Conservation (phyloP, 2,113 vertebrate genomes). For the Elephantulus edwardii region DNA sequence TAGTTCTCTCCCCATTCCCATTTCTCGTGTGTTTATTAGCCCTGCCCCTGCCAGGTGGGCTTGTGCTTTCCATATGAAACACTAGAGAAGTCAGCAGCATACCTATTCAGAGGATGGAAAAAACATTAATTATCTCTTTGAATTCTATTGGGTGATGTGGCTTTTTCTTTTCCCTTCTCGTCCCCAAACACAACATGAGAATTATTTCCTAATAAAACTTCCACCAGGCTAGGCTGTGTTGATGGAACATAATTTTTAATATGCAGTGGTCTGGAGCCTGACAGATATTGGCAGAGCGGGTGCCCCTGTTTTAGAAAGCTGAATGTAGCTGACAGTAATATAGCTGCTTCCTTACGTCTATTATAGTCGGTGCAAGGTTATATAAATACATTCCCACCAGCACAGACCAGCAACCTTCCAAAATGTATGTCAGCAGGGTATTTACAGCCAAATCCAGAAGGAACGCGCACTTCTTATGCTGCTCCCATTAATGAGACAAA, state of each 20-base stretch:
- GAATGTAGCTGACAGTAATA: conserved; percentile 62
- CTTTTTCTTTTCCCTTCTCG: not conserved
- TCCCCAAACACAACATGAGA: conserved; percentile 49
- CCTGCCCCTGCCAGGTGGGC: not conserved
- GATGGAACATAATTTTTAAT: conserved; percentile 75
- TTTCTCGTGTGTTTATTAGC: not conserved
- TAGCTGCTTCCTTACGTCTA: conserved; percentile 63
- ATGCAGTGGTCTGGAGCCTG: conserved; percentile 60
- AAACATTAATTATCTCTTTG: conserved; percentile 49
- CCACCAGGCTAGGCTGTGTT: conserved; percentile 29
- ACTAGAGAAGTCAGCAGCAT: not conserved
- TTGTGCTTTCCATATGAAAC: not conserved
- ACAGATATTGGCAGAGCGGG: conserved; percentile 74
- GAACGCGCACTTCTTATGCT: conserved; percentile 77
- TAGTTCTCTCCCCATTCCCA: not conserved
- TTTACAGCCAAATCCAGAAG: conserved; percentile 85
- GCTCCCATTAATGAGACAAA: conserved; percentile 87
- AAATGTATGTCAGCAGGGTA: conserved; percentile 80
- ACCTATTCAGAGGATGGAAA: conserved; percentile 5
- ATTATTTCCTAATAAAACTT: conserved; percentile 72
- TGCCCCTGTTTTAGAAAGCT: conserved; percentile 67
- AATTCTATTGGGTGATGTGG: conserved; percentile 38
- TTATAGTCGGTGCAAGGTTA: conserved; percentile 71
- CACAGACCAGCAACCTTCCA: conserved; percentile 73
- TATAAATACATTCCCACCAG: conserved; percentile 71